Evolutionary conservation across 1,140 invertebrate species (phyloP).

Genomic region (Trichomalopsis sarcophagae): DNA sequence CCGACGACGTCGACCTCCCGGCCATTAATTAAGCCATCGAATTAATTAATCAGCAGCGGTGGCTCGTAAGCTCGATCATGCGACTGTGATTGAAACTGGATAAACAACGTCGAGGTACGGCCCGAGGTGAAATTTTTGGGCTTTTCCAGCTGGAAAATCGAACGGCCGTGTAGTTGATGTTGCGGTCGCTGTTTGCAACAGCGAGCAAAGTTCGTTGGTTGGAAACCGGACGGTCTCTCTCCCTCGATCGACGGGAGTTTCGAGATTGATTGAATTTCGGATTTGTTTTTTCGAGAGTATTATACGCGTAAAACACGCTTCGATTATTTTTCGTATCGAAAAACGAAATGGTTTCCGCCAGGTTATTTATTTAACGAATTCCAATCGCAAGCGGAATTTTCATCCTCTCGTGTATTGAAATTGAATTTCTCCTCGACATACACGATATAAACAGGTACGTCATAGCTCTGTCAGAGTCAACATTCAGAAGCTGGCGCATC

Average conservation of each 20-base stretch:
- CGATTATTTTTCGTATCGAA: too few species aligned
- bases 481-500: neutral
- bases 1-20: neutral
- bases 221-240: neutral
- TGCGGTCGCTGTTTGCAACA: neutral
- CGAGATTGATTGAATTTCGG: too few species aligned
- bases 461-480: neutral
- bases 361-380: too few species aligned
- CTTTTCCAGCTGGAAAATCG: constrained; percentile 14
- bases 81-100: neutral
- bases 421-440: neutral
- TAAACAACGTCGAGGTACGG: neutral
- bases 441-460: too few species aligned
- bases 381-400: too few species aligned
- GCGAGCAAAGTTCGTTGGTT: neutral
- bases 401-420: neutral
- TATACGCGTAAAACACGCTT: too few species aligned
- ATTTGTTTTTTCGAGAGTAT: too few species aligned
- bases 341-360: too few species aligned
- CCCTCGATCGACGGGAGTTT: too few species aligned
- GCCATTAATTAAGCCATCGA: neutral
- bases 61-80: neutral
- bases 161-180: neutral
- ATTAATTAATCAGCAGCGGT: constrained; percentile 7
- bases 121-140: neutral